Evolutionary conservation across 2,113 vertebrate genomes (phyloP).

Genomic region (Oxyruncus cristatus): DNA sequence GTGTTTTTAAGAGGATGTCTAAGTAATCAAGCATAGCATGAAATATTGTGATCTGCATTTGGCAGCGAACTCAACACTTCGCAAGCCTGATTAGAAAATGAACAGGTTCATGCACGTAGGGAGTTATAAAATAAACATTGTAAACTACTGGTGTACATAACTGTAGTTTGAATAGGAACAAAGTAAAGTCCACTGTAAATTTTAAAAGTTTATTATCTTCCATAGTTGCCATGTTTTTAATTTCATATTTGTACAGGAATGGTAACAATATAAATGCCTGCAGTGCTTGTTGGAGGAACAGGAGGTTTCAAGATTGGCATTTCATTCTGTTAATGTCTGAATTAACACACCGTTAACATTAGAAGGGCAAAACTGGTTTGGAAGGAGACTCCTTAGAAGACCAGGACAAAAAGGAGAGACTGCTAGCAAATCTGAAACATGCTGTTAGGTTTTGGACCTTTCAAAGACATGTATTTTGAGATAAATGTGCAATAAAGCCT

Average conservation of each 20-base stretch:
- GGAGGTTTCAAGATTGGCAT: neutral
- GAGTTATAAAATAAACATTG: neutral
- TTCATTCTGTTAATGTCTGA: neutral
- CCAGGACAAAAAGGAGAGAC: neutral
- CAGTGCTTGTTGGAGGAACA: neutral
- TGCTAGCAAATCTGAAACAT: constrained; percentile 16
- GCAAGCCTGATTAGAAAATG: neutral
- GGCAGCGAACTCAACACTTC: neutral
- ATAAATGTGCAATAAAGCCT: constrained; percentile 58
- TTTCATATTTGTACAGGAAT: neutral
- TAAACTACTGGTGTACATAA: neutral
- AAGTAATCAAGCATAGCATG: neutral
- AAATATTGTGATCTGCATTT: neutral
- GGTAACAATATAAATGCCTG: neutral
- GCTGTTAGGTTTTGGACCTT: constrained; percentile 3
- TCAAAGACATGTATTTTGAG: constrained; percentile 39
- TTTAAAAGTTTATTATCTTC: neutral
- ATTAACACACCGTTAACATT: neutral
- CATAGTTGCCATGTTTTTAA: neutral
- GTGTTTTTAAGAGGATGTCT: neutral
- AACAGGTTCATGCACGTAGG: neutral
- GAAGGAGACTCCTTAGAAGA: neutral
- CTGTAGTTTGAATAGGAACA: neutral
- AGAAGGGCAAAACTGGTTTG: neutral
- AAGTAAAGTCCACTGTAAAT: neutral